These are phyloP conservation scores for Chorisops tibialis DNA, from an alignment of 2,888 invertebrate species.

Conservation along the genomic window DNA sequence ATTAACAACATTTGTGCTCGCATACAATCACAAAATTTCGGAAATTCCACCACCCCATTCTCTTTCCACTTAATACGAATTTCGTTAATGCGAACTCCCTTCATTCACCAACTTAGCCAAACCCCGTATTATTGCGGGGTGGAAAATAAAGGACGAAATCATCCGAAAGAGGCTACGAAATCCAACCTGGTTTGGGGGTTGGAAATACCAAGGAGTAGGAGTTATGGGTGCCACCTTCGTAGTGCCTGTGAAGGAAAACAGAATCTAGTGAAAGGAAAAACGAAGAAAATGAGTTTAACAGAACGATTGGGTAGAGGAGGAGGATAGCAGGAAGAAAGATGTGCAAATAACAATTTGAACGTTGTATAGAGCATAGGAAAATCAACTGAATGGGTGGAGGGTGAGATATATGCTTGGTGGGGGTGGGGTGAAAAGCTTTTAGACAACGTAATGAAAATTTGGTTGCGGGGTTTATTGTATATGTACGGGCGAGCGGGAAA, in stretches of 20 bases:
- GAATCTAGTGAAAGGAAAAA: slow-evolving; percentile 7
- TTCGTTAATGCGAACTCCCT: no score
- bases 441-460: no score
- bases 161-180: neutral
- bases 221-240: neutral
- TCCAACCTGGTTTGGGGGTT: no score
- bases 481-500: no score
- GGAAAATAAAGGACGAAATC: neutral
- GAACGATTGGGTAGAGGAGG: neutral
- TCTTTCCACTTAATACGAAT: no score
- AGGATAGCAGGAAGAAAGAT: neutral
- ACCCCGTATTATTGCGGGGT: no score
- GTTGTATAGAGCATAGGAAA: neutral
- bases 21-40: neutral
- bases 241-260: neutral
- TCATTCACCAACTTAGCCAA: no score
- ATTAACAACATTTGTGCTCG: slow-evolving; percentile 16
- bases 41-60: neutral
- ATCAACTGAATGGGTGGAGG: neutral
- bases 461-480: no score
- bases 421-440: neutral
- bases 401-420: neutral
- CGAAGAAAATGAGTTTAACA: slow-evolving; percentile 17
- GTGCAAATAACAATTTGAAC: neutral
- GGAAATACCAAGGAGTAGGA: neutral